These are phyloP conservation scores for Styela clava DNA, from an alignment of 23 tunicate species.

Conservation along the genomic window DNA sequence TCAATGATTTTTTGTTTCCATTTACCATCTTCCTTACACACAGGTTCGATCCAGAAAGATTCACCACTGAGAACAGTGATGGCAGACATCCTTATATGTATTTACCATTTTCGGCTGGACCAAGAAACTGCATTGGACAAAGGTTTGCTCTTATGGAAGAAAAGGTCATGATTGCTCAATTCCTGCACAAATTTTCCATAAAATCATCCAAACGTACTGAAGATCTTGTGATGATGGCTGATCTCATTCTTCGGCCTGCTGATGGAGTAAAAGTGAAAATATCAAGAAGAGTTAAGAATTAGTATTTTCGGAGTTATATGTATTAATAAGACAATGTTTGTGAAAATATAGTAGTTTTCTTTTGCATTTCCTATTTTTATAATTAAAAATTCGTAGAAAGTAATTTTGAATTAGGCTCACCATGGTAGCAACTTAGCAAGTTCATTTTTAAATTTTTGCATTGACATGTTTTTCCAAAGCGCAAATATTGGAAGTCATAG, in stretches of 20 bases:
- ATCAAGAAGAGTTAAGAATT: neutral
- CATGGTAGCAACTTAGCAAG: no score
- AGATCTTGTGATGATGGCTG: conserved; percentile 17
- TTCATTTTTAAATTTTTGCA: no score
- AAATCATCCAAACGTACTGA: conserved; percentile 15
- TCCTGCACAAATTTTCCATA: conserved; percentile 31
- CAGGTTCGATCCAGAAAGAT: conserved; percentile 51
- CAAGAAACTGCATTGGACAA: conserved; percentile 66
- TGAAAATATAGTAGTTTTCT: neutral
- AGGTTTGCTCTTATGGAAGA: conserved; percentile 48
- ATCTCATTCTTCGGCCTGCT: conserved; percentile 25
- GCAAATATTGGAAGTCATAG: no score
- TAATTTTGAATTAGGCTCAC: no score
- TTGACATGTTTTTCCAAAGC: no score
- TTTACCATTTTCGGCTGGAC: conserved; percentile 64
- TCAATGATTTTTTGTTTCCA: no score
- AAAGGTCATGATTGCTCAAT: conserved; percentile 47
- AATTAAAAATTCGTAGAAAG: no score
- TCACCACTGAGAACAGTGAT: conserved; percentile 26
- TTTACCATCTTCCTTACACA: neutral
- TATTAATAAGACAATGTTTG: neutral
- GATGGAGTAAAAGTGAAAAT: conserved; percentile 9
- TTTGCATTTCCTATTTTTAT: neutral
- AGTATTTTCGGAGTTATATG: no score
- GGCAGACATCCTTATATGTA: conserved; percentile 45